Conservation (phyloP, 2,797 vertebrate genomes). For the Champsocephalus esox region DNA sequence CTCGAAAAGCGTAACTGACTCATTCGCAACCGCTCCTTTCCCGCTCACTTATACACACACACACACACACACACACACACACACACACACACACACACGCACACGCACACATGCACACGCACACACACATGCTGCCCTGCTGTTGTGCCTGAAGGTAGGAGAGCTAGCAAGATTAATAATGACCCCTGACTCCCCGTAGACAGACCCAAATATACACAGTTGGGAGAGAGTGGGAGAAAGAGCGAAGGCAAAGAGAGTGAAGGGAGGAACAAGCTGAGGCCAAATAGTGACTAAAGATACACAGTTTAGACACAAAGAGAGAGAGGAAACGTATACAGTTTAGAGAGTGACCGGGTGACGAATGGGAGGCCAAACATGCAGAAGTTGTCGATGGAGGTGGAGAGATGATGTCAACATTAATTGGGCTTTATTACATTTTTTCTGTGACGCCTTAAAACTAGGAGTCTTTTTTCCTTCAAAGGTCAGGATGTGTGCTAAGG, state of each 20-base stretch:
- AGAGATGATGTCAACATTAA: slow-evolving; percentile 19
- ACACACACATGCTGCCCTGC: slow-evolving; percentile 79
- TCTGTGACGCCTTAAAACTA: slow-evolving; percentile 19
- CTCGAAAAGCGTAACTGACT: slow-evolving; percentile 70
- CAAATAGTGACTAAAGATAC: slow-evolving; percentile 71
- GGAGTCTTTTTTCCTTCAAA: slow-evolving; percentile 4
- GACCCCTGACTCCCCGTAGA: slow-evolving; percentile 84
- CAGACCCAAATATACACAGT: slow-evolving; percentile 86
- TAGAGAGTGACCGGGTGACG: slow-evolving; percentile 43
- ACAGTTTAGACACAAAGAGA: slow-evolving; percentile 67
- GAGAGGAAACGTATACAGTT: slow-evolving; percentile 58
- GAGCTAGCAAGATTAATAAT: slow-evolving; percentile 88
- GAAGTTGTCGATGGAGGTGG: neutral
- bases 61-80: slow-evolving; percentile 54
- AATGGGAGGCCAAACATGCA: slow-evolving; percentile 28
- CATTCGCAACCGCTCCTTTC: slow-evolving; percentile 71
- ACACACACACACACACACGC: slow-evolving; percentile 66
- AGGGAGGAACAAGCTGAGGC: slow-evolving; percentile 56
- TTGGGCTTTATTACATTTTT: slow-evolving; percentile 9
- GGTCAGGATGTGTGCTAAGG: neutral
- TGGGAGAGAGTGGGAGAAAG: slow-evolving; percentile 74
- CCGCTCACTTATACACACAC: slow-evolving; percentile 54
- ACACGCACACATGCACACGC: slow-evolving; percentile 53
- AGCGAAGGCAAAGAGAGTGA: slow-evolving; percentile 53
- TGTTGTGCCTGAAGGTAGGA: slow-evolving; percentile 85